Evolutionary conservation across 1,140 invertebrate species (phyloP).

Genomic region (Physella acuta): DNA sequence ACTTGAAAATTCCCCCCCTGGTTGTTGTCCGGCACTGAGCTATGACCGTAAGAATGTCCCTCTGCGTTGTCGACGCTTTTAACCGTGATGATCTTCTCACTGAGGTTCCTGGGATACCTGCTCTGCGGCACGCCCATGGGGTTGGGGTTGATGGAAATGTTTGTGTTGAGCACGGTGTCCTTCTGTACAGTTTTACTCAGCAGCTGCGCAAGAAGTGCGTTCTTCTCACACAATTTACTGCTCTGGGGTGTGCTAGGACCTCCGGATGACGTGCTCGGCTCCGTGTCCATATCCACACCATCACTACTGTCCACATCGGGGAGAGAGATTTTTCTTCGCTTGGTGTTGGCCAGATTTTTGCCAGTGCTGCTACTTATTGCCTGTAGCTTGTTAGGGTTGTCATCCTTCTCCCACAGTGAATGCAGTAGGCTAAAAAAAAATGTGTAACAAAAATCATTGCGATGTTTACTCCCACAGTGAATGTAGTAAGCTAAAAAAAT

Average conservation of each 20-base stretch:
- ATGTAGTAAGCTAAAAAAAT: neutral
- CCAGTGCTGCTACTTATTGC: conserved; percentile 9
- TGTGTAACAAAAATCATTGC: neutral
- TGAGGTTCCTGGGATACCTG: conserved; percentile 49
- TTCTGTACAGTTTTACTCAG: conserved; percentile 77
- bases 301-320: conserved; percentile 49
- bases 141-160: conserved; percentile 37
- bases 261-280: conserved; percentile 31
- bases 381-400: conserved; percentile 2
- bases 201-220: conserved; percentile 82
- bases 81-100: conserved; percentile 38
- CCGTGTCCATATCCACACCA: conserved; percentile 32
- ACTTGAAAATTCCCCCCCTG: neutral
- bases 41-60: neutral
- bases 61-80: conserved; percentile 20
- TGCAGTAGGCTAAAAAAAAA: conserved; percentile 18
- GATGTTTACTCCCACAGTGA: no score
- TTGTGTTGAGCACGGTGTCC: conserved; percentile 64
- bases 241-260: conserved; percentile 13
- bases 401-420: conserved; percentile 23
- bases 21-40: neutral
- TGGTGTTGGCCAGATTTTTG: conserved; percentile 15
- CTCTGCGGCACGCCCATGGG: conserved; percentile 51
- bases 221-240: conserved; percentile 72
- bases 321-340: conserved; percentile 40